Evolutionary conservation across 2,797 vertebrate genomes (phyloP).

Genomic region (Pitangus sulphuratus): DNA sequence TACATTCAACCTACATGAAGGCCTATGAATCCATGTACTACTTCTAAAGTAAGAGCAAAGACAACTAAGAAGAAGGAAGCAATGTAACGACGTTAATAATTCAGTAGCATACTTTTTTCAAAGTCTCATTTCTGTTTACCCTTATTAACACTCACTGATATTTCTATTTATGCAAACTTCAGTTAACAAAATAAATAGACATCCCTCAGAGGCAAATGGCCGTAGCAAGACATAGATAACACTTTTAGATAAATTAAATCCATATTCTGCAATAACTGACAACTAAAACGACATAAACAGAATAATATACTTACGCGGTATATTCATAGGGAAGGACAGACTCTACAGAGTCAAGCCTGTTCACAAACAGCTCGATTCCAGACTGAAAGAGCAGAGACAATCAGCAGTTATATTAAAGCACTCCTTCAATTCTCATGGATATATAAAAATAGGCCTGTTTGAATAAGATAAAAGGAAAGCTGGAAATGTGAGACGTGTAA

Average conservation of each 20-base stretch:
- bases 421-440: neutral
- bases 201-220: neutral
- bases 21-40: neutral
- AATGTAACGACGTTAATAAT: neutral
- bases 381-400: slow-evolving; percentile 78
- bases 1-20: neutral
- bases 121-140: neutral
- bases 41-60: neutral
- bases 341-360: slow-evolving; percentile 94
- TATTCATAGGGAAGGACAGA: slow-evolving; percentile 95
- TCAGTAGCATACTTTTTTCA: neutral
- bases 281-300: neutral
- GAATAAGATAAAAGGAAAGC: neutral
- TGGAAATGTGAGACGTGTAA: neutral
- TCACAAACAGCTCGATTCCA: slow-evolving; percentile 90
- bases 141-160: neutral
- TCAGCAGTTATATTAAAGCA: slow-evolving; percentile 18
- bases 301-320: slow-evolving; percentile 85
- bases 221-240: neutral
- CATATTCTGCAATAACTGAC: neutral
- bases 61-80: neutral
- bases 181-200: neutral
- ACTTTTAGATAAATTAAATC: neutral
- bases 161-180: neutral
- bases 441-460: neutral